These are phyloP conservation scores for Lamprologus tigripictilis DNA, from an alignment of 2,113 vertebrate species.

Conservation along the genomic window DNA sequence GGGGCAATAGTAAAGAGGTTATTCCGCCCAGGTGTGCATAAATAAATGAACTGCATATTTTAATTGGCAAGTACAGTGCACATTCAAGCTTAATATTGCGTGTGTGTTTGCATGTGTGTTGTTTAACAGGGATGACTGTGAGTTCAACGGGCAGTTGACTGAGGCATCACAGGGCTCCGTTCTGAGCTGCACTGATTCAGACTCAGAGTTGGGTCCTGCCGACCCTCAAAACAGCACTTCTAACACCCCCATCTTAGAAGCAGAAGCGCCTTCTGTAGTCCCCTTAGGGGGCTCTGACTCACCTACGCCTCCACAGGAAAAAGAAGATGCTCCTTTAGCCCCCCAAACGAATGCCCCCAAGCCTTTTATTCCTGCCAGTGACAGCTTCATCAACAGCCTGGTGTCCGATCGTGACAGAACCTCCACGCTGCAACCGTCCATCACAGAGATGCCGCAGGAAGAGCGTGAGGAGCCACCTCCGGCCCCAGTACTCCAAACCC, in stretches of 20 bases:
- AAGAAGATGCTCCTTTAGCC: background rate
- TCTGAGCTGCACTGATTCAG: constrained; percentile 74
- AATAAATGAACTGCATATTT: background rate
- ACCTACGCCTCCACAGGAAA: background rate
- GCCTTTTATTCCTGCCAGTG: constrained; percentile 61
- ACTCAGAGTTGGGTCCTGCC: constrained; percentile 43
- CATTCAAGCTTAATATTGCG: background rate
- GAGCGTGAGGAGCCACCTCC: background rate
- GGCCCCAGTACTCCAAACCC: background rate
- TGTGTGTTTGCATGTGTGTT: background rate
- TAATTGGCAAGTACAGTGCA: background rate
- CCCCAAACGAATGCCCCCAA: constrained; percentile 29
- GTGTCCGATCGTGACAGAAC: constrained; percentile 62
- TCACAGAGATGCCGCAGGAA: constrained; percentile 15
- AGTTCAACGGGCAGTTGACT: constrained; percentile 78
- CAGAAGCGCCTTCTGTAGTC: constrained; percentile 37
- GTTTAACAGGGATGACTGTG: constrained; percentile 72
- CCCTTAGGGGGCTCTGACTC: constrained; percentile 16
- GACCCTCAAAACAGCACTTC: constrained; percentile 6
- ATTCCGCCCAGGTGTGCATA: constrained; percentile 9
- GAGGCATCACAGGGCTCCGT: constrained; percentile 69
- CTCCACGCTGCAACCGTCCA: background rate
- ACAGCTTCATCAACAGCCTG: constrained; percentile 74
- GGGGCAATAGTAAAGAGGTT: constrained; percentile 70
- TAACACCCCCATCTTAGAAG: constrained; percentile 27